Evolutionary conservation across 1,140 invertebrate genomes (phyloP), one percentile per base, ranked within the genome.

Genomic region (Lasaia peninsularis): DNA sequence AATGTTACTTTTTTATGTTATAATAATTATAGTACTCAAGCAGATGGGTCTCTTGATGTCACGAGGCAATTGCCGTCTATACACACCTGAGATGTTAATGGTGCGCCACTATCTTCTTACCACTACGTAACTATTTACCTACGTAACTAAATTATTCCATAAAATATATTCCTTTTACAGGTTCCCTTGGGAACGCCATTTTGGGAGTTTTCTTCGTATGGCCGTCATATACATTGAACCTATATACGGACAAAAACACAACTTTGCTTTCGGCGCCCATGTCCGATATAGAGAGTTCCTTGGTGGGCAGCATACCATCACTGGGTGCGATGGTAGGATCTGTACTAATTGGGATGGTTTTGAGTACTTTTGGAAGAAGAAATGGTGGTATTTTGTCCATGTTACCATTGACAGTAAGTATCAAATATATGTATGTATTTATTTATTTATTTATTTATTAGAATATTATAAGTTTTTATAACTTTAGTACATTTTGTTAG

Each of bases 311-410:
- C 75, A 18, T 90, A 6, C 67, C 89, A 1, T 77, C 86, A 4
- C 62, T 91, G n/a, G 90, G 90, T 0, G 90, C 90, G 0, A 75
- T 91, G 57, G 2, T 86, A 1, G 84, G 89, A 1, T 87, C 88
- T 0, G 68, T 83, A 0, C 73, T 88, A 2, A 75, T 81, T 28
- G 85, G 91, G 3, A 78, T 79, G 31, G 49, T 90, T 0, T 89
- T 92, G 1, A 91, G 94, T 66, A 86, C 78, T 31, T 72, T 92
- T 51, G 93, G 93, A 6, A 75, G 93, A 33, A 92, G 91, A 74
- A 73, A 63, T 18, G 89, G 90, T 1, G 86, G 92, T 12, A 66
- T 91, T n/a, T 48, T 87, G 0, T 70, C 89, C 7, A 75, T 82
- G 1, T 21, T 92, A 6, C 89, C 91, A 10, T 90, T 89, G 67